Evolutionary conservation across 2,797 vertebrate species (phyloP), one percentile per base, ranked within the genome.

Genomic region (Eulemur mongoz): DNA sequence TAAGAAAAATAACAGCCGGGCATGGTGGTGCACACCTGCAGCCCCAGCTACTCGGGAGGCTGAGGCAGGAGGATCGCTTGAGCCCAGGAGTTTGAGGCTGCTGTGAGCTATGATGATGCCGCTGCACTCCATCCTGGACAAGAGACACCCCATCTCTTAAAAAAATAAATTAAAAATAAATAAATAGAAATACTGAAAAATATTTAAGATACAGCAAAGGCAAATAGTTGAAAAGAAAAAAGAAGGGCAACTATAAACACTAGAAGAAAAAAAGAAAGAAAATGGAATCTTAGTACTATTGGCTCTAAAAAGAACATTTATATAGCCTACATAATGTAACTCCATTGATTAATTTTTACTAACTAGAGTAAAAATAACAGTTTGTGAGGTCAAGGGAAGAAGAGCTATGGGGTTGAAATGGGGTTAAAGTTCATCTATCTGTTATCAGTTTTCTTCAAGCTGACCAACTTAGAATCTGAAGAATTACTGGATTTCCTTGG

Each of bases 251-350:
- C 57, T 38, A 35, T 59, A 80, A 91, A 93, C 59, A 65, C 54
- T 72, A 80, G n/a, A 2, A 48, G 7, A 18, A 50, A 27, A 63
- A 43, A 35, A 50, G 30, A 84, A 86, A 80, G n/a, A 80, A 93
- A 93, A 93, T 27, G 20, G 43, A 65, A 80, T 69, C 63, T 79
- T 91, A 88, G 43, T 61, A 57, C 76, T 17, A 30, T 2, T 10
- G 20, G 27, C 59, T 93, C 73, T 72, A 72, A 85, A 85, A 95
- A 89, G 43, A 93, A 76, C 38, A 65, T 59, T 93, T 54, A 61
- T 20, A 80, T 8, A 75, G 22, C 59, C 7, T 38, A 90, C 72
- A 91, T 43, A 85, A 95, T 17, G 12, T 45, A 65, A 95, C 20
- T 69, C 57, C 40, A 81, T 38, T 85, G 73, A 22, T 57, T 73